Evolutionary conservation across 35 echinoderm and acorn worm species (phyloP).

Genomic region (Amphiura filiformis): DNA sequence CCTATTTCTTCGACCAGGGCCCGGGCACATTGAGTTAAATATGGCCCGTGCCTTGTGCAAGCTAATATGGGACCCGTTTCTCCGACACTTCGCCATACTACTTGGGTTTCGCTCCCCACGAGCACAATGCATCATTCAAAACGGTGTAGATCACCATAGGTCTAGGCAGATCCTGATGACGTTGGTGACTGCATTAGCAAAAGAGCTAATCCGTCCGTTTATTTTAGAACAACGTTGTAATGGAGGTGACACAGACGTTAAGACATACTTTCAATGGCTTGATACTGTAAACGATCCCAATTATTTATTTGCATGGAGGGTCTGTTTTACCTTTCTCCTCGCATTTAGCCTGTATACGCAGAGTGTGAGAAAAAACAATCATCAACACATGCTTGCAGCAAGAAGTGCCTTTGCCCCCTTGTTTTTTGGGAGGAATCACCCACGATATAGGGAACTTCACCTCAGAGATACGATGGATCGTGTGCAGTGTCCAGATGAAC

Average conservation of each 20-base stretch:
- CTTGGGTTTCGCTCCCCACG: neutral
- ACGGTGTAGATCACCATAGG: neutral
- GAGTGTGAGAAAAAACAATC: neutral
- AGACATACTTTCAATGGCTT: neutral
- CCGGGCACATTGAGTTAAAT: neutral
- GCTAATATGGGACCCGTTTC: neutral
- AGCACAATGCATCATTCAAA: neutral
- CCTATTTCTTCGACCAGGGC: neutral
- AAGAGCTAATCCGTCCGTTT: no score
- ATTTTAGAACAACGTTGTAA: no score
- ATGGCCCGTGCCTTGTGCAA: neutral
- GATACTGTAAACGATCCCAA: neutral
- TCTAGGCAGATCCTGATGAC: neutral
- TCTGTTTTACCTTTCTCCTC: neutral
- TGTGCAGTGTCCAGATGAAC: conserved; percentile 6
- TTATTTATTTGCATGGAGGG: neutral
- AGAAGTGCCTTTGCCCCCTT: neutral
- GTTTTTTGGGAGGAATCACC: conserved; percentile 2
- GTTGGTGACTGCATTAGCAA: neutral
- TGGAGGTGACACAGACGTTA: neutral
- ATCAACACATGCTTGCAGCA: neutral
- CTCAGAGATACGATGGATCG: conserved; percentile 7
- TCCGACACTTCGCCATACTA: neutral
- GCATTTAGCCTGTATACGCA: neutral
- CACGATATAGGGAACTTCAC: neutral